Percentiles rank a stretch among this genome's conserved stretches.
phyloP scores from a whole-genome alignment of 1,140 invertebrate species.

The Euborellia annulipes region DNA sequence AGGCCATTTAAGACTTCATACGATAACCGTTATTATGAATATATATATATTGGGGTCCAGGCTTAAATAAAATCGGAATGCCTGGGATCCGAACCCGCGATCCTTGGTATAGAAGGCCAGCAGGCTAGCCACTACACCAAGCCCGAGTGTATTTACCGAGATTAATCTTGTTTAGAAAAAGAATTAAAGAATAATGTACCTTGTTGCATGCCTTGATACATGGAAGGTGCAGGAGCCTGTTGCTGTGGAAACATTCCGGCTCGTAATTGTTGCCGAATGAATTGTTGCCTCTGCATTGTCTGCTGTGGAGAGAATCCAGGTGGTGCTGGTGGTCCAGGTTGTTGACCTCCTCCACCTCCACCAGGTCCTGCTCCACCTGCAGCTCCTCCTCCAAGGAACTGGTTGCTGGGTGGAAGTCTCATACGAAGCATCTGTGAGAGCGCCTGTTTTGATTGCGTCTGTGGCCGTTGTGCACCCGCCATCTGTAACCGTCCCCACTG shows the following conservation, averaged over 20 bases:
- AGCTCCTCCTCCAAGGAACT: constrained; percentile 30
- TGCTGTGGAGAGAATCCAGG: constrained; percentile 25
- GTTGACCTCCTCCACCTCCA: constrained; percentile 27
- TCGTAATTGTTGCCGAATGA: constrained; percentile 33
- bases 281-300: constrained; percentile 33
- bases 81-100: no score
- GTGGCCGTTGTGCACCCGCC: constrained; percentile 35
- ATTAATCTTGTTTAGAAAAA: background rate
- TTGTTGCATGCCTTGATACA: constrained; percentile 39
- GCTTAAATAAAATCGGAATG: no score
- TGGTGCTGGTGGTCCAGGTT: constrained; percentile 18
- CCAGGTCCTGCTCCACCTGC: constrained; percentile 21
- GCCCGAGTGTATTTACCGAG: no score
- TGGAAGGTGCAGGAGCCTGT: constrained; percentile 15
- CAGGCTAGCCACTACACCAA: no score
- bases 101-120: no score
- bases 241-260: constrained; percentile 30
- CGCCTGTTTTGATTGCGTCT: constrained; percentile 63
- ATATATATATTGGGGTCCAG: no score
- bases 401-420: constrained; percentile 32
- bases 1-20: no score
- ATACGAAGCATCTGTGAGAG: constrained; percentile 69
- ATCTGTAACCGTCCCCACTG: background rate
- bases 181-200: constrained; percentile 12
- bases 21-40: no score